Percentiles rank a stretch among this genome's conserved stretches.
phyloP scores from a whole-genome alignment of 2,888 invertebrate genomes.

The Chloroclystis v-ata region DNA sequence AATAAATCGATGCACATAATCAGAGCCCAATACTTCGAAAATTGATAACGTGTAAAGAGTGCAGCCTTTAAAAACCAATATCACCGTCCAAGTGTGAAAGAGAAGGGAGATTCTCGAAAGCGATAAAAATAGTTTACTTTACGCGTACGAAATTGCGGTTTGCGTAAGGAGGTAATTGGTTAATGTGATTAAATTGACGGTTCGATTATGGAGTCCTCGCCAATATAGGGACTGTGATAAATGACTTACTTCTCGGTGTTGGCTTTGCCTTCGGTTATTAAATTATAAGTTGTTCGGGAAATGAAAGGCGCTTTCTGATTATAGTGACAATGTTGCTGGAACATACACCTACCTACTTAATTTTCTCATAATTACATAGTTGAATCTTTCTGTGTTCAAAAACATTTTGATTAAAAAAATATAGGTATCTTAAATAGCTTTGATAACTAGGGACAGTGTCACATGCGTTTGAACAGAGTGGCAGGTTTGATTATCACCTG shows the following conservation, averaged over 20 bases:
- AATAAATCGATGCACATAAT: neutral
- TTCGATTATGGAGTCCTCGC: slow-evolving; percentile 28
- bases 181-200: slow-evolving; percentile 41
- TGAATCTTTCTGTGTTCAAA: no score
- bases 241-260: slow-evolving; percentile 29
- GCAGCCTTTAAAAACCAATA: slow-evolving; percentile 16
- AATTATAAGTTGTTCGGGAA: slow-evolving; percentile 23
- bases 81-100: slow-evolving; percentile 20
- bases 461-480: no score
- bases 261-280: slow-evolving; percentile 26
- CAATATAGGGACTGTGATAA: slow-evolving; percentile 37
- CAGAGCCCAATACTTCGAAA: slow-evolving; percentile 15
- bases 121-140: slow-evolving; percentile 37
- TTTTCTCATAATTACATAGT: no score
- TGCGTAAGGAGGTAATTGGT: slow-evolving; percentile 42
- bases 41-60: slow-evolving; percentile 28
- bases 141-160: slow-evolving; percentile 29
- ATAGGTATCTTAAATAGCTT: no score
- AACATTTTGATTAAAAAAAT: no score
- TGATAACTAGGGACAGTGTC: no score
- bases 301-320: slow-evolving; percentile 9
- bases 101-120: slow-evolving; percentile 34
- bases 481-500: no score
- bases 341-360: neutral
- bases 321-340: neutral